These are phyloP conservation scores for Passer domesticus DNA, from an alignment of 2,113 vertebrate genomes.

Conservation along the genomic window DNA sequence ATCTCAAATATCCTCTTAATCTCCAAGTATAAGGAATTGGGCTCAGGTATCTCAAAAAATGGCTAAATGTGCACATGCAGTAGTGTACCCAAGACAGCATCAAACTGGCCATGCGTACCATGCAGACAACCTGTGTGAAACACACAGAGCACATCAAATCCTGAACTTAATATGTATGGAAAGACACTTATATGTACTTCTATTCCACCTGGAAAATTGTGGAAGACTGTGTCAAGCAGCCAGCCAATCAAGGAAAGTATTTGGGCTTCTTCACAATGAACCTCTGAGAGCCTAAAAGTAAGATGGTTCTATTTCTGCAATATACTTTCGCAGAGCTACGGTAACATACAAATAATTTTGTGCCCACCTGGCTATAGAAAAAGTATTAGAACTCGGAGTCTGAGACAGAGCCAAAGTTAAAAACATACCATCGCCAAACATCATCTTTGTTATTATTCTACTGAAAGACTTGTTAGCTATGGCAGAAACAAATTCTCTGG, in stretches of 20 bases:
- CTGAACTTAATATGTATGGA: not conserved
- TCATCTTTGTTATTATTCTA: not conserved
- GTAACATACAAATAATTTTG: not conserved
- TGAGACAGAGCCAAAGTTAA: not conserved
- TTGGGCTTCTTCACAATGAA: not conserved
- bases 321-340: not conserved
- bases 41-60: not conserved
- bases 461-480: not conserved
- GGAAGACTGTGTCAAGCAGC: not conserved
- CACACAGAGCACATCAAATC: not conserved
- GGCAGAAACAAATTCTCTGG: not conserved
- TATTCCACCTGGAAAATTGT: not conserved
- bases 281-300: not conserved
- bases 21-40: not conserved
- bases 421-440: not conserved
- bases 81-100: not conserved
- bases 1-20: not conserved
- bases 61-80: accelerated
- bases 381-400: not conserved
- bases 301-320: not conserved
- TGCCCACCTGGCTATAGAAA: not conserved
- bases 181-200: not conserved
- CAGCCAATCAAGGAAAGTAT: not conserved
- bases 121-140: not conserved
- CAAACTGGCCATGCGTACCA: accelerated